Percentiles rank a stretch among this genome's conserved stretches.
phyloP scores from a whole-genome alignment of 2,888 invertebrate species.

The Aethes cnicana region DNA sequence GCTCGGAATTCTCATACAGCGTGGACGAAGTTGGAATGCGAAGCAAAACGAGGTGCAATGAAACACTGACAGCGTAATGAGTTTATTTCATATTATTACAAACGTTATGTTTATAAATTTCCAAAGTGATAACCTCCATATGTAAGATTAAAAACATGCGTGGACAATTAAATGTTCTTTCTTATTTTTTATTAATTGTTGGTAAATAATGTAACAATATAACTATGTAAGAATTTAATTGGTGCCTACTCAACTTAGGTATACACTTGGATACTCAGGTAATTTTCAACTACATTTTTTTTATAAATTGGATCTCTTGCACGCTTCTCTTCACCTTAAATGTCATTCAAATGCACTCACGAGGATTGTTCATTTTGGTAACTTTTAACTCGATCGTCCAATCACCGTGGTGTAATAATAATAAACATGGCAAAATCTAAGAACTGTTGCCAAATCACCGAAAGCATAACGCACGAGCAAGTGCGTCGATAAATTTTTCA shows the following conservation, averaged over 20 bases:
- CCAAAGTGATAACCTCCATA: too few relatives aligned
- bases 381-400: neutral
- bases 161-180: too few relatives aligned
- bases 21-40: constrained; percentile 1
- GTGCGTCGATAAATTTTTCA: constrained; percentile 60
- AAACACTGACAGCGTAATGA: constrained; percentile 5
- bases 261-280: too few relatives aligned
- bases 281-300: too few relatives aligned
- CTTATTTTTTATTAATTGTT: too few relatives aligned
- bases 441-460: constrained; percentile 51
- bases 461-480: constrained; percentile 38
- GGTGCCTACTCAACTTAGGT: too few relatives aligned
- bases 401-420: neutral
- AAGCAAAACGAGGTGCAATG: constrained; percentile 4
- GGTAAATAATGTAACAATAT: too few relatives aligned
- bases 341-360: neutral
- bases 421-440: constrained; percentile 20
- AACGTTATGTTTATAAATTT: too few relatives aligned
- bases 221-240: too few relatives aligned
- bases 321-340: neutral
- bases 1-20: constrained; percentile 8
- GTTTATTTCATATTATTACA: too few relatives aligned
- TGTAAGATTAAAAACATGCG: too few relatives aligned
- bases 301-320: too few relatives aligned
- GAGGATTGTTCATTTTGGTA: neutral